Conservation (phyloP, 2,797 vertebrate species). For the Salarias fasciatus region DNA sequence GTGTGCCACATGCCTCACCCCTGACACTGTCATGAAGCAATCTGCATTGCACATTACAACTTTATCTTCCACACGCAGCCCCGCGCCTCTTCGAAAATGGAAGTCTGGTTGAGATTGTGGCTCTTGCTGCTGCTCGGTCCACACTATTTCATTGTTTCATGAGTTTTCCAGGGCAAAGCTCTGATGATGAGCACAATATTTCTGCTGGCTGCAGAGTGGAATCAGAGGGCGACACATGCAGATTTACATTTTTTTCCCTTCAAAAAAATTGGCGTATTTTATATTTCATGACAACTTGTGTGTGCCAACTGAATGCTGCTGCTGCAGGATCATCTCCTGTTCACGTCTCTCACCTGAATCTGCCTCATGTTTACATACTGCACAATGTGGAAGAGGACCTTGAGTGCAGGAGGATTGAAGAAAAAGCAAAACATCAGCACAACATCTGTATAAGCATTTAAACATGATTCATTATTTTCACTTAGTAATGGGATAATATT, state of each 20-base stretch:
- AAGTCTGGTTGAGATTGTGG: conserved; percentile 55
- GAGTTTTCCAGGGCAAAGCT: conserved; percentile 52
- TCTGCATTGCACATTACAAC: conserved; percentile 64
- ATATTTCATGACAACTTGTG: conserved; percentile 38
- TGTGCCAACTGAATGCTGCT: conserved; percentile 44
- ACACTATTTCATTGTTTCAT: conserved; percentile 49
- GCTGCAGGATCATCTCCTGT: conserved; percentile 38
- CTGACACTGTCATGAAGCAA: conserved; percentile 75
- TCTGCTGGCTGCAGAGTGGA: conserved; percentile 14
- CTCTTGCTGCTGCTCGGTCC: conserved; percentile 47
- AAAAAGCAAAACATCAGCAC: too few relatives aligned
- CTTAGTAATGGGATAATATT: too few relatives aligned
- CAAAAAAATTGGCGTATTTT: conserved; percentile 57
- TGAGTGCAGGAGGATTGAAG: conserved; percentile 2
- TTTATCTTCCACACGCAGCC: conserved; percentile 68
- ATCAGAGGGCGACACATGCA: conserved; percentile 42
- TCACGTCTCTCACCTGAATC: conserved; percentile 49
- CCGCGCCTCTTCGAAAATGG: conserved; percentile 58
- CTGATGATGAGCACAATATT: conserved; percentile 27
- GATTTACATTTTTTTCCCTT: conserved; percentile 43
- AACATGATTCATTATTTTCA: too few relatives aligned
- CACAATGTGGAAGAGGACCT: neutral
- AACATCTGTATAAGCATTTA: too few relatives aligned
- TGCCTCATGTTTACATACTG: conserved; percentile 32
- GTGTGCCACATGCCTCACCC: conserved; percentile 79